Percentiles rank a stretch among this genome's conserved stretches.
phyloP scores from a whole-genome alignment of 2,888 invertebrate species.

The Mesochorus sp. region DNA sequence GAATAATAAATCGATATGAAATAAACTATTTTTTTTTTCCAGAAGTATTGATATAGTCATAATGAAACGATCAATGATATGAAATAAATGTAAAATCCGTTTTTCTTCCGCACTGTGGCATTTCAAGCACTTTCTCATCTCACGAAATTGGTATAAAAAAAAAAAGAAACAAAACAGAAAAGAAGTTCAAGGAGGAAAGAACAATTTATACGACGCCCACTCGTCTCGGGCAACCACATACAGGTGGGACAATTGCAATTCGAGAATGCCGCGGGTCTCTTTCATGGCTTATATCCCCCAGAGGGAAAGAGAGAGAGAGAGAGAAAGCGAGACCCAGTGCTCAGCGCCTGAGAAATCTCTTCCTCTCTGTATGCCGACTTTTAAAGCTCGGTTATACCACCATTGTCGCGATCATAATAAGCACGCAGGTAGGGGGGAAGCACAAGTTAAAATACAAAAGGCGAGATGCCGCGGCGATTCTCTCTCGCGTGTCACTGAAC shows the following conservation, averaged over 20 bases:
- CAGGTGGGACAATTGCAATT: constrained; percentile 52
- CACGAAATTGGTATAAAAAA: not conserved
- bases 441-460: constrained; percentile 24
- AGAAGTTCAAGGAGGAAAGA: constrained; percentile 8
- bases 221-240: not conserved
- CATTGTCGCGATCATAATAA: constrained; percentile 52
- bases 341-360: constrained; percentile 5
- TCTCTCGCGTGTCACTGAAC: constrained; percentile 31
- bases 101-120: not conserved
- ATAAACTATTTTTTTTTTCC: no score
- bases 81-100: not conserved
- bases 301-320: not conserved
- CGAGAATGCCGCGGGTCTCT: constrained; percentile 42
- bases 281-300: constrained; percentile 22
- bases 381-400: constrained; percentile 52
- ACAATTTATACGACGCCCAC: constrained; percentile 47
- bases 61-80: no score
- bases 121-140: not conserved
- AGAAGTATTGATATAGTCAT: no score
- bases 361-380: constrained; percentile 36
- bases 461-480: constrained; percentile 7
- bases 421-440: constrained; percentile 6
- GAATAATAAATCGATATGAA: no score
- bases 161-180: not conserved
- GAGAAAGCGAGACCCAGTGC: not conserved